phyloP scores from a whole-genome alignment of 2,113 vertebrate species.

The Cariama cristata region DNA sequence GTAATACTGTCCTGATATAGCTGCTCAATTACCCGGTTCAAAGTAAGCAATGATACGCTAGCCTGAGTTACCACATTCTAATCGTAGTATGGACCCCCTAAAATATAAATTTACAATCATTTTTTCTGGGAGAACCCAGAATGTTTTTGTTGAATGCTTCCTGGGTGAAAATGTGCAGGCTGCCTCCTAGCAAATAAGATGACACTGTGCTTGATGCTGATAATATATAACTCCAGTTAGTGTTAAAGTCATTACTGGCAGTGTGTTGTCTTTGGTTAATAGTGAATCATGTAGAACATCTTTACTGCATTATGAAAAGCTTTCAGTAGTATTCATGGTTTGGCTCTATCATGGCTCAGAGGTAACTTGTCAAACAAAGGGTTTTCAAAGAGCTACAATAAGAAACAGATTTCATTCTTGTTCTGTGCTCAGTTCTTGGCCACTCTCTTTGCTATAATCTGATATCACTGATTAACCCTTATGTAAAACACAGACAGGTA shows the following conservation, averaged over 20 bases:
- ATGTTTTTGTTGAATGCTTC: not conserved
- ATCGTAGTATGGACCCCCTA: not conserved
- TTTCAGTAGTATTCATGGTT: not conserved
- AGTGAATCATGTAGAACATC: not conserved
- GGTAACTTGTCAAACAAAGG: not conserved
- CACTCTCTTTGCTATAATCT: not conserved
- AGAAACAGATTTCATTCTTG: not conserved
- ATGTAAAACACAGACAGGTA: not conserved
- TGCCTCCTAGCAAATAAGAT: not conserved
- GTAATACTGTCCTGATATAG: not conserved
- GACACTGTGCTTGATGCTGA: not conserved
- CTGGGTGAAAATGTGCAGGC: not conserved
- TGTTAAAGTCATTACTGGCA: not conserved
- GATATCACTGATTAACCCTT: not conserved
- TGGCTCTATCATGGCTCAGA: not conserved
- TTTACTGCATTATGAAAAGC: not conserved
- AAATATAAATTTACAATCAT: fast-evolving
- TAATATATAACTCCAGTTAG: not conserved
- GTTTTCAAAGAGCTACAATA: not conserved
- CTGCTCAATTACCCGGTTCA: not conserved
- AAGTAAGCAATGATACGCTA: not conserved
- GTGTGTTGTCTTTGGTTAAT: not conserved
- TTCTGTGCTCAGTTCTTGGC: not conserved
- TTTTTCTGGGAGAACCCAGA: not conserved
- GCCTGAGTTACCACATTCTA: not conserved